Base-by-base conservation (phyloP, 1,140 invertebrate species). In the Mizuhopecten yessoensis region DNA sequence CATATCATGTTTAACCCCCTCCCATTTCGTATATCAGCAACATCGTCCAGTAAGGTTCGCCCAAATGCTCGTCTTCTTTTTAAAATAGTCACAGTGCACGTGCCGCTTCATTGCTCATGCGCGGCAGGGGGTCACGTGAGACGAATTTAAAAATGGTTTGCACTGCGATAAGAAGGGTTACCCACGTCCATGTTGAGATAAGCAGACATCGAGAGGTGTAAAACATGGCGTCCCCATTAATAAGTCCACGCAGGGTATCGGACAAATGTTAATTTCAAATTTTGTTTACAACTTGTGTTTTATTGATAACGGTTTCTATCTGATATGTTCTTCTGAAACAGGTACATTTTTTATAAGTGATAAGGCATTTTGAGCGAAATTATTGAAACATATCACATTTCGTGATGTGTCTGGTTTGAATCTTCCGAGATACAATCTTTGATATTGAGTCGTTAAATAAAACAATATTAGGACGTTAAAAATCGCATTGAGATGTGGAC, bases 41-140 rank as follows among this genome's bases (percentile, higher is more conserved):
- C 57, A 75, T 75, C 57, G n/a, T 3, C 57, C 57, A 75, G 57
- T 7, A 11, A 75, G 57, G 11, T 23, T 75, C 57, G 57, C n/a
- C 57, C 57, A 75, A 75, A 75, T 75, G n/a, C n/a, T 75, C 57
- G n/a, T 5, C 15, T 29, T 75, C 57, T 75, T 75, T 75, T 75
- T 75, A n/a, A 75, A 75, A 75, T 29, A 75, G 20, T n/a, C 57
- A 75, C 57, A 9, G n/a, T 75, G 57, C 57, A 75, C 57, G 57
- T 75, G 57, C 57, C 57, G 15, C 57, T 29, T n/a, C 57, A 75
- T 75, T 75, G 57, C 57, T 17, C 57, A 75, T 75, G 57, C 57
- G 57, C 57, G n/a, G 57, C 11, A 75, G 57, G 57, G 57, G 57
- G 23, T 75, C 57, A 75, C 57, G 57, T 75, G 57, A 75, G 57